Base-by-base conservation (phyloP, 1,140 invertebrate species). In the Nymphalis io region DNA sequence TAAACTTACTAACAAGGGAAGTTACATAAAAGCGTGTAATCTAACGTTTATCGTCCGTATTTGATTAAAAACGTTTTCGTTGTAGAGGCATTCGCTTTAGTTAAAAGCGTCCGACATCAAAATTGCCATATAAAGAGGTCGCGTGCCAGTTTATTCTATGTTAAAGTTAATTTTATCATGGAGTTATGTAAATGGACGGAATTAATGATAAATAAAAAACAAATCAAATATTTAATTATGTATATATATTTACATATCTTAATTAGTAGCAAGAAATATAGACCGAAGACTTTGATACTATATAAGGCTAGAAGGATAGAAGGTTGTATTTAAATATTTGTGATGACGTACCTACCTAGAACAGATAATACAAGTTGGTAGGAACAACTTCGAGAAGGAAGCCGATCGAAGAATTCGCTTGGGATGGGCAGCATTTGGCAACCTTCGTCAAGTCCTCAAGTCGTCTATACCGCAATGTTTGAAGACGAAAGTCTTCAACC, bases 111-210 rank as follows among this genome's bases (percentile, higher is more conserved):
- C 10, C 18, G 48, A 51, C 48, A 21, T 51, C 48, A 8, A 51
- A 51, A 51, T 51, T 51, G 48, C 48, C 20, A 44, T 44, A 44
- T 44, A 44, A 44, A 44, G 18, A 18, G 48, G n/a, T 51, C 48
- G 48, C 48, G 48, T 51, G 48, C 48, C 18, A 51, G 13, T 18
- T 51, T n/a, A 20, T 51, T 12, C 48, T 12, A 20, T 5, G 48
- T 20, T 21, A 18, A 18, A 18, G 48, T 13, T 13, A 51, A 12
- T 51, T 51, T 51, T 51, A 51, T 51, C 48, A 12, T 10, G 12
- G 20, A 0, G 4, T 48, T 48, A 48, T 48, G 18, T 11, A 18
- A 21, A 15, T 3, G 16, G 27, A 33, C 48, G 6, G 18, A 51
- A 21, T n/a, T 21, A 16, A 51, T 3, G 11, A 44, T 18, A 13